These are phyloP conservation scores for Dermatemys mawii DNA, from an alignment of 2,113 vertebrate genomes.

Conservation along the genomic window DNA sequence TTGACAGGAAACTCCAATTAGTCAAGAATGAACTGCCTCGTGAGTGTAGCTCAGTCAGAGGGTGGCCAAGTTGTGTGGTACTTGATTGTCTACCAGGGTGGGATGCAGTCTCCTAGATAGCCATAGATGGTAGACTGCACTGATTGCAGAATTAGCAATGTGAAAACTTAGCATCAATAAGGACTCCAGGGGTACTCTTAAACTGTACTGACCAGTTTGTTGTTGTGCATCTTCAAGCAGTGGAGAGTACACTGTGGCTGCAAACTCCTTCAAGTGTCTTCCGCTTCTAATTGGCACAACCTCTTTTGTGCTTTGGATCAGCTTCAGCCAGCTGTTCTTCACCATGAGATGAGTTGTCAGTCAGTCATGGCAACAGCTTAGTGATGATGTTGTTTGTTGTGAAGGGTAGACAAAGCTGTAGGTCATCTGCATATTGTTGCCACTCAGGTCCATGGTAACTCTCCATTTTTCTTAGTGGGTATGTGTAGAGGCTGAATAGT, in stretches of 20 bases:
- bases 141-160: too few relatives aligned
- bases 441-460: not conserved
- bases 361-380: not conserved
- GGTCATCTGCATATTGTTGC: not conserved
- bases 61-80: too few relatives aligned
- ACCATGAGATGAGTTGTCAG: not conserved
- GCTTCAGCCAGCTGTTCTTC: not conserved
- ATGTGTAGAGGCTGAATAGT: not conserved
- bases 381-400: not conserved
- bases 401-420: not conserved
- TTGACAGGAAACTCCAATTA: too few relatives aligned
- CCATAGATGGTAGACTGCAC: too few relatives aligned
- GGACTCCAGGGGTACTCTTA: not conserved
- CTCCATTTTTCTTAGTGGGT: not conserved
- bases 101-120: too few relatives aligned
- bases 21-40: too few relatives aligned
- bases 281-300: not conserved
- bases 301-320: not conserved
- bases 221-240: not conserved
- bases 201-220: not conserved
- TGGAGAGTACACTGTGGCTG: not conserved
- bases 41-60: too few relatives aligned
- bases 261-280: not conserved
- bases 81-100: too few relatives aligned
- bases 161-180: not conserved